Conservation (phyloP, 2,797 vertebrate genomes). For the Balearica regulorum region DNA sequence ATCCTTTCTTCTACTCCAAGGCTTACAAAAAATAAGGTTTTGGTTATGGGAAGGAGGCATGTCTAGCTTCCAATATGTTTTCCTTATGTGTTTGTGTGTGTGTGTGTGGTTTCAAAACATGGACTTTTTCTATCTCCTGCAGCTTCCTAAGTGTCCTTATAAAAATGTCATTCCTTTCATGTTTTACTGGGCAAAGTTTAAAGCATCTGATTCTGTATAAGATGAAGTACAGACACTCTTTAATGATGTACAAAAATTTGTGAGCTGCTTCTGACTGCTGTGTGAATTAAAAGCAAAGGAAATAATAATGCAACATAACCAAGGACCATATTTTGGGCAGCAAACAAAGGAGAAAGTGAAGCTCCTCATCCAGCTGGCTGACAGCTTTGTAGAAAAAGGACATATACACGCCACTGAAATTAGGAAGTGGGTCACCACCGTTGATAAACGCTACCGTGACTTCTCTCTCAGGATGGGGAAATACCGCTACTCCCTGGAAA, state of each 20-base stretch:
- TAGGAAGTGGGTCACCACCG: constrained; percentile 94
- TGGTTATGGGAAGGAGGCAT: not conserved
- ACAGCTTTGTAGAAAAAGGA: constrained; percentile 96
- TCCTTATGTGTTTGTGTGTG: not conserved
- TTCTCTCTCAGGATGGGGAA: constrained; percentile 93
- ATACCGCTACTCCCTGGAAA: constrained; percentile 89
- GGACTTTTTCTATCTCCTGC: not conserved
- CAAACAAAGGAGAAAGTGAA: constrained; percentile 99
- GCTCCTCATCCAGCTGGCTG: constrained; percentile 93
- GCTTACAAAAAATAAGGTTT: not conserved
- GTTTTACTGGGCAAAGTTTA: not conserved
- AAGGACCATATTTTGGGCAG: constrained; percentile 74
- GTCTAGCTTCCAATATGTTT: not conserved
- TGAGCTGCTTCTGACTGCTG: not conserved
- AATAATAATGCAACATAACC: constrained; percentile 45
- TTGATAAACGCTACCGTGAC: constrained; percentile 94
- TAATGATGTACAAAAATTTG: not conserved
- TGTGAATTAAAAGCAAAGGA: constrained; percentile 9
- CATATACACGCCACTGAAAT: constrained; percentile 93
- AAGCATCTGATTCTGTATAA: not conserved
- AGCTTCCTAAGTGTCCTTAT: not conserved
- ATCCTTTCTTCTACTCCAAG: not conserved
- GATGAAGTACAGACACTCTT: not conserved
- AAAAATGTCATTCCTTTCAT: not conserved
- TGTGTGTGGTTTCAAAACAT: not conserved